These are phyloP conservation scores for Microcebus griseorufus DNA, from an alignment of 2,113 vertebrate species.

Conservation along the genomic window DNA sequence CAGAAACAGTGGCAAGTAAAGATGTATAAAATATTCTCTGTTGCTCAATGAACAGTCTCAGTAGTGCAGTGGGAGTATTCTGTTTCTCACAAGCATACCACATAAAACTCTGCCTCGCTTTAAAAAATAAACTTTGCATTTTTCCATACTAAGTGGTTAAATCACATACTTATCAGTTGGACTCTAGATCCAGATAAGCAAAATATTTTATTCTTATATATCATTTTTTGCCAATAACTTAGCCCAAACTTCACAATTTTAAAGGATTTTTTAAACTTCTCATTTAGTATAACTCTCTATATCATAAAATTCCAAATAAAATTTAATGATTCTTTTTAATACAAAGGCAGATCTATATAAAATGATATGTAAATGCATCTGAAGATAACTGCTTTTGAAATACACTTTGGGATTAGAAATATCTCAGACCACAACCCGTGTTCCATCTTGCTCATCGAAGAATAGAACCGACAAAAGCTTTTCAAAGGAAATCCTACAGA, in stretches of 20 bases:
- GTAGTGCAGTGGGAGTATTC: neutral
- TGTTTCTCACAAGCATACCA: neutral
- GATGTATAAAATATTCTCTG: neutral
- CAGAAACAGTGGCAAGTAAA: neutral
- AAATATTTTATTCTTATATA: neutral
- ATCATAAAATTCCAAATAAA: slow-evolving; percentile 11
- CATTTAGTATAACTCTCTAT: neutral
- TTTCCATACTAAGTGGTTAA: neutral
- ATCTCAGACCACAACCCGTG: neutral
- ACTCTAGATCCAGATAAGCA: neutral
- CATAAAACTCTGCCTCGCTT: neutral
- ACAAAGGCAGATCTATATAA: neutral
- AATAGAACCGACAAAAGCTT: neutral
- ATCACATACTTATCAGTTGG: neutral
- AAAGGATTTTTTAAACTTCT: neutral
- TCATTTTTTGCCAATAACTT: neutral
- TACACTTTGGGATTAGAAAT: neutral
- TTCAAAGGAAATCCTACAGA: neutral
- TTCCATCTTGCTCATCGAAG: neutral
- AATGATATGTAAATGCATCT: neutral
- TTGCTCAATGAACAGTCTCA: neutral
- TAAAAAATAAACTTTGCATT: neutral
- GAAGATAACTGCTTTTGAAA: neutral
- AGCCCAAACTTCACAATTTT: neutral
- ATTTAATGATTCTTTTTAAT: neutral